Percentiles rank a stretch among this genome's conserved stretches.
Conservation (phyloP, 2,797 vertebrate species). For the Gila robusta region DNA sequence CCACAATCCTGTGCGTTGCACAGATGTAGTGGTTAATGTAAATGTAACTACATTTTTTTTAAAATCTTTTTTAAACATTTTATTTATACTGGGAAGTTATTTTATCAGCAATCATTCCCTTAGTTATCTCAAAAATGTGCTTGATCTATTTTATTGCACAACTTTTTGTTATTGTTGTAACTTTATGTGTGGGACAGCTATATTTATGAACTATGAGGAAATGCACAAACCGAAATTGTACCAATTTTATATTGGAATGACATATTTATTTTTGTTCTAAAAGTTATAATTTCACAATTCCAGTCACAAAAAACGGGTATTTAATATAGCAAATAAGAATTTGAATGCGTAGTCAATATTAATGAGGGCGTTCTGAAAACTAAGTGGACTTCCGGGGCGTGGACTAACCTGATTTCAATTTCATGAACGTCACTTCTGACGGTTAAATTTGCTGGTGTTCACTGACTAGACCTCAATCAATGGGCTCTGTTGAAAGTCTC, state of each 20-base stretch:
- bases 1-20: neutral
- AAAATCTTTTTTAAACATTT: neutral
- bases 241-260: neutral
- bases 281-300: neutral
- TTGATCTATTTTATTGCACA: neutral
- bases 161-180: neutral
- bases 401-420: conserved; percentile 39
- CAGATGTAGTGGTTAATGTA: neutral
- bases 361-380: neutral
- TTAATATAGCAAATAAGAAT: neutral
- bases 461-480: neutral
- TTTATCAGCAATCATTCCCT: neutral
- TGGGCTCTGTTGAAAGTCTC: neutral
- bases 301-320: neutral
- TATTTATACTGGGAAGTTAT: neutral
- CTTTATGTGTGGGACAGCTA: neutral
- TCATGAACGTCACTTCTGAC: neutral
- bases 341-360: conserved; percentile 6
- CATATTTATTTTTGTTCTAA: neutral
- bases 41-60: neutral
- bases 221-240: neutral
- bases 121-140: neutral
- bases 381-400: conserved; percentile 42
- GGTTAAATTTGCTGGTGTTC: neutral
- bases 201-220: neutral